These are phyloP conservation scores for Tetrax tetrax DNA, from an alignment of 2,113 vertebrate species.

Conservation along the genomic window DNA sequence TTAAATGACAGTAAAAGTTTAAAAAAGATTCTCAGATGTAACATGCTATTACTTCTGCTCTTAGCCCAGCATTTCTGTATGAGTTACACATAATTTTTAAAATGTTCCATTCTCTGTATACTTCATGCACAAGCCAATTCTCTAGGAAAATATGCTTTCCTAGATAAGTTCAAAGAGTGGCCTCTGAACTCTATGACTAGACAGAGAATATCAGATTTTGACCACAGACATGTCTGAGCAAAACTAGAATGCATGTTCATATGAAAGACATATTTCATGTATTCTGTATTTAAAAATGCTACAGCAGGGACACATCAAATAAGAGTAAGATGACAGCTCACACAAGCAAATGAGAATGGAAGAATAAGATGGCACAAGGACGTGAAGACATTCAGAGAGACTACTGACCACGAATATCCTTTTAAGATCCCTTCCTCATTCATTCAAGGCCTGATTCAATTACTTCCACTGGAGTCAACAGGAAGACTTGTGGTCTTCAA, in stretches of 20 bases:
- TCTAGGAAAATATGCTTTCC: conserved; percentile 32
- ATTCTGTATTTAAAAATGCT: conserved; percentile 28
- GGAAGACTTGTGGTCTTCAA: conserved; percentile 42
- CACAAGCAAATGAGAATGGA: not conserved
- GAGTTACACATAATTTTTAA: conserved; percentile 12
- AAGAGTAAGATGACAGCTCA: conserved; percentile 34
- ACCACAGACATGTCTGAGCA: conserved; percentile 10
- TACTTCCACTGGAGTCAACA: conserved; percentile 36
- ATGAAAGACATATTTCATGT: conserved; percentile 21
- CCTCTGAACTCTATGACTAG: not conserved
- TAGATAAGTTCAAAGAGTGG: not conserved
- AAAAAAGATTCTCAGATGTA: not conserved
- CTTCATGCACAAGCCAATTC: not conserved
- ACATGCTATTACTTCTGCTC: not conserved
- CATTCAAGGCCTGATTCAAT: conserved; percentile 38
- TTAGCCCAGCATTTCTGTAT: conserved; percentile 6
- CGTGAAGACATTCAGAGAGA: not conserved
- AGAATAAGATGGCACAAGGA: conserved; percentile 15
- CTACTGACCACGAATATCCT: conserved; percentile 3
- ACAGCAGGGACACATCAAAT: not conserved
- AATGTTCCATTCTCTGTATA: not conserved
- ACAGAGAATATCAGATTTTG: conserved; percentile 45
- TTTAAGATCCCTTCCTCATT: conserved; percentile 41
- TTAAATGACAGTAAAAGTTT: not conserved
- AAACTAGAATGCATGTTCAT: not conserved